Evolutionary conservation across 2,888 invertebrate species (phyloP), one percentile per base, ranked within the genome.

Genomic region (Alcis repandata): DNA sequence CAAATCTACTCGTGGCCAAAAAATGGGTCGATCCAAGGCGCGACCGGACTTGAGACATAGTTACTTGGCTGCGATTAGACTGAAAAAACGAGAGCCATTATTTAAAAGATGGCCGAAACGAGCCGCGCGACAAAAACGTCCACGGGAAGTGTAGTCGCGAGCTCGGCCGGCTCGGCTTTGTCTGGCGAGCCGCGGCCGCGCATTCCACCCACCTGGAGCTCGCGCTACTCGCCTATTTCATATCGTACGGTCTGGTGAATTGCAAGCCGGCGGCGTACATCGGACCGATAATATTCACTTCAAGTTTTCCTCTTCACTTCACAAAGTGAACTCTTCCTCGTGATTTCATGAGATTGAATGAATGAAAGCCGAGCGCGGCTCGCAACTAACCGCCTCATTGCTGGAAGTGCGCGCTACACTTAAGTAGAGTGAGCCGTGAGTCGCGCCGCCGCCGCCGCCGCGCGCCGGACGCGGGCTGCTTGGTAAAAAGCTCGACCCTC

Each of bases 21-120:
- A 87, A 85, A 79, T 83, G 75, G 75, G 78, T 71, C 78, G 79
- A 74, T 73, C 68, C 70, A 75, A 75, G 70, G 71, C 73, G 73
- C 67, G 71, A 77, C 77, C 79, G 74, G 77, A 13, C 69, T 70
- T 71, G 69, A 73, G 77, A 77, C 80, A 79, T 81, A 80, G 85
- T 80, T 82, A 70, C 79, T 82, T 72, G 80, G 68, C 72, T 70
- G 79, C 79, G 84, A 85, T 85, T 86, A 86, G 80, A 80, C 73
- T 73, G 69, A 74, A 88, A 89, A 89, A 89, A 85, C 80, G 68
- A 70, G 69, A 69, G 73, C 85, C 83, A 87, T 87, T 86, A 88
- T 86, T 79, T 81, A 84, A 86, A 83, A 77, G 83, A 79, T 80
- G 79, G 77, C 72, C 83, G 83, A 86, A 84, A 86, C 83, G 80